Conservation (phyloP, 2,113 vertebrate genomes). For the Elephas maximus region DNA sequence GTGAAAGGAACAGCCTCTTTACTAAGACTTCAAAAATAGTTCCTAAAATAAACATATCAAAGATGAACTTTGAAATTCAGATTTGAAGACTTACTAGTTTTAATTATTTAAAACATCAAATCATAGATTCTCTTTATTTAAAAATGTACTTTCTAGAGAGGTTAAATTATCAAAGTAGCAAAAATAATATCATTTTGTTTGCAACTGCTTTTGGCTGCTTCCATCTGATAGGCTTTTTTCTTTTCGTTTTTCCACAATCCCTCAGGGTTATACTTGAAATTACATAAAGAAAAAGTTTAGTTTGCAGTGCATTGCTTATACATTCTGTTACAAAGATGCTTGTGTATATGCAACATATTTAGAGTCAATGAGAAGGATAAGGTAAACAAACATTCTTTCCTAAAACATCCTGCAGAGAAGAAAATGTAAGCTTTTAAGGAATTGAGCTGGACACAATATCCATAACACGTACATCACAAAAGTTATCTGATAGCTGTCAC, state of each 20-base stretch:
- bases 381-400: not conserved
- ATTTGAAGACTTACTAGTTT: conserved; percentile 3
- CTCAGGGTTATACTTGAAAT: not conserved
- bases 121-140: not conserved
- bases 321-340: not conserved
- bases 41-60: conserved; percentile 60
- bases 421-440: not conserved
- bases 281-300: not conserved
- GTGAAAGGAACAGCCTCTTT: conserved; percentile 48
- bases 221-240: not conserved
- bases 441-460: not conserved
- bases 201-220: not conserved
- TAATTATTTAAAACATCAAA: conserved; percentile 8
- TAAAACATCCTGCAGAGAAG: not conserved
- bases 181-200: conserved; percentile 4
- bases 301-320: not conserved
- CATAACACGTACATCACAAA: not conserved
- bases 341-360: not conserved
- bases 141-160: not conserved
- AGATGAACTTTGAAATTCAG: not conserved
- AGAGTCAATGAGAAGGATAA: not conserved
- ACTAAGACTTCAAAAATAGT: conserved; percentile 45
- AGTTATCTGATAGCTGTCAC: not conserved
- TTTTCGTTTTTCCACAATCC: not conserved
- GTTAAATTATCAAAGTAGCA: conserved; percentile 30